phyloP scores from a whole-genome alignment of 2,888 invertebrate genomes.

The Hololepta plana region DNA sequence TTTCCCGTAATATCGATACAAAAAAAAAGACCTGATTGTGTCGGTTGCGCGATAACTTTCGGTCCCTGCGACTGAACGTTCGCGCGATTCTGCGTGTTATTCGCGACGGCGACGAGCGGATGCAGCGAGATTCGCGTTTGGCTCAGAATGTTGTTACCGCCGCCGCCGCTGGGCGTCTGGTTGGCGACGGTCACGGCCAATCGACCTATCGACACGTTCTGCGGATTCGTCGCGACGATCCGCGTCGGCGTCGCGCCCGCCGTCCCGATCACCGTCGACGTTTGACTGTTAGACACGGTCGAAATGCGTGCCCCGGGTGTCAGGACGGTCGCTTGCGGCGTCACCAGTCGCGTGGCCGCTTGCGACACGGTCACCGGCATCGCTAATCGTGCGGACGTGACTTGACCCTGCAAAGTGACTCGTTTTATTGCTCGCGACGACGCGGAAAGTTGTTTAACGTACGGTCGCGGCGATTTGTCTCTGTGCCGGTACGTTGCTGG shows the following conservation, averaged over 20 bases:
- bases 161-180: slow-evolving; percentile 14
- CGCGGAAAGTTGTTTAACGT: neutral
- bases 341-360: slow-evolving; percentile 16
- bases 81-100: slow-evolving; percentile 16
- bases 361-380: slow-evolving; percentile 20
- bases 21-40: slow-evolving; percentile 7
- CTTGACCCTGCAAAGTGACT: slow-evolving; percentile 19
- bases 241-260: slow-evolving; percentile 14
- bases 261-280: slow-evolving; percentile 14
- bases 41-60: slow-evolving; percentile 26
- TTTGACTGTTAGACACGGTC: slow-evolving; percentile 13
- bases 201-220: slow-evolving; percentile 18
- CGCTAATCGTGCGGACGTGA: slow-evolving; percentile 20
- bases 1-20: too few relatives aligned
- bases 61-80: slow-evolving; percentile 18
- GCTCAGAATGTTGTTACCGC: slow-evolving; percentile 15
- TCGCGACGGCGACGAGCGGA: slow-evolving; percentile 21
- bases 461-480: slow-evolving; percentile 12
- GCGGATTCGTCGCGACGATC: slow-evolving; percentile 19
- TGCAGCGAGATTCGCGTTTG: slow-evolving; percentile 21
- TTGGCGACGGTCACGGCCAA: slow-evolving; percentile 17
- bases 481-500: slow-evolving; percentile 16
- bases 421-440: too few relatives aligned
- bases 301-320: slow-evolving; percentile 21
- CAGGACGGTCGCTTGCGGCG: slow-evolving; percentile 21